Percentiles rank a stretch among this genome's conserved stretches.
Conservation (phyloP, 1,140 invertebrate species). For the Halesus radiatus region DNA sequence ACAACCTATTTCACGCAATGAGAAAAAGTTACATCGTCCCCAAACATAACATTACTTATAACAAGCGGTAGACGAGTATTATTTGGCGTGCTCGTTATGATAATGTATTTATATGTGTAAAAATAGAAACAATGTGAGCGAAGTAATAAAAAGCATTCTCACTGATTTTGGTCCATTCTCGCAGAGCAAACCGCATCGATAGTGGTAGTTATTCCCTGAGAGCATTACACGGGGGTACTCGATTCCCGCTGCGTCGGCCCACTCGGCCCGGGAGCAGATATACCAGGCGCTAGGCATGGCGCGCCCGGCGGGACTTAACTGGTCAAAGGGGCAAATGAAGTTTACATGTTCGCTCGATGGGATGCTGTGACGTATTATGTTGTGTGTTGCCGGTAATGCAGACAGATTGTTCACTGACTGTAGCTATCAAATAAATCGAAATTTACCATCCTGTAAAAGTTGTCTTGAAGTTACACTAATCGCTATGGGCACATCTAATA, state of each 20-base stretch:
- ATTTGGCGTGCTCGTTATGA: no score
- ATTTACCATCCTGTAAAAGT: no score
- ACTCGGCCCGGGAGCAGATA: not conserved
- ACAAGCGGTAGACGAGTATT: no score
- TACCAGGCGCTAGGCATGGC: not conserved
- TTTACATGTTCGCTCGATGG: conserved; percentile 1
- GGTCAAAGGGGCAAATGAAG: conserved; percentile 10
- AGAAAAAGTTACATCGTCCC: no score
- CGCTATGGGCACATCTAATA: no score
- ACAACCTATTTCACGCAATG: no score
- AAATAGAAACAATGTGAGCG: no score
- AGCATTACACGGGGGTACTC: not conserved
- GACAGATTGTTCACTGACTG: not conserved
- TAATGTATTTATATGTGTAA: no score
- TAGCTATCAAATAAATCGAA: not conserved
- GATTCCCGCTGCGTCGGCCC: not conserved
- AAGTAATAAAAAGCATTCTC: no score
- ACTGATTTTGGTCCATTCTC: conserved; percentile 6
- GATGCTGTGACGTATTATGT: not conserved
- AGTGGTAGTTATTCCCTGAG: not conserved
- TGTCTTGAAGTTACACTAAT: no score
- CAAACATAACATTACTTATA: no score
- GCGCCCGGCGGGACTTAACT: not conserved
- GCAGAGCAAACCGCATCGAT: not conserved
- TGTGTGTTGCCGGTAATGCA: not conserved